Evolutionary conservation across 2,888 invertebrate genomes (phyloP).

Genomic region (Thymelicus acteon): DNA sequence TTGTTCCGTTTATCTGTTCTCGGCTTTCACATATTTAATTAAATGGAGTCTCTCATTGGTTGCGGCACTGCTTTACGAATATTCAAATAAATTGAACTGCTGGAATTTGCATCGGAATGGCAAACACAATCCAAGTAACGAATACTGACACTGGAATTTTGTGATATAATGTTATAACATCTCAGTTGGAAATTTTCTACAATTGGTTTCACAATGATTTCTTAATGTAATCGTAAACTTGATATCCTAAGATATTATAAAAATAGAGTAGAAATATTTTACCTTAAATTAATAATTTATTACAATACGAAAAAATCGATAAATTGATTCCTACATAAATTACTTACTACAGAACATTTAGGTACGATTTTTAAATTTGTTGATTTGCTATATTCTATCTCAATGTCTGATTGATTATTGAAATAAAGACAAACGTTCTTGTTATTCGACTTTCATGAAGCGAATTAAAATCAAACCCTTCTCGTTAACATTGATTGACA

Average conservation of each 20-base stretch:
- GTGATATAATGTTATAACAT: conserved; percentile 7
- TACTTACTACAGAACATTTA: too few relatives aligned
- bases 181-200: not conserved
- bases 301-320: too few relatives aligned
- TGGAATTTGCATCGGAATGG: conserved; percentile 63
- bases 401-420: too few relatives aligned
- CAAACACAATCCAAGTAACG: conserved; percentile 52
- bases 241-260: too few relatives aligned
- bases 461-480: conserved; percentile 12
- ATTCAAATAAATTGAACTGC: conserved; percentile 57
- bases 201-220: not conserved
- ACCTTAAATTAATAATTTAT: too few relatives aligned
- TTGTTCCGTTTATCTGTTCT: conserved; percentile 55
- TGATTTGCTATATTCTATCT: too few relatives aligned
- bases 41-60: conserved; percentile 52
- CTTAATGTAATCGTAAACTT: too few relatives aligned
- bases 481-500: conserved; percentile 21
- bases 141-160: conserved; percentile 20
- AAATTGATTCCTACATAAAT: too few relatives aligned
- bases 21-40: conserved; percentile 66
- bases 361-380: too few relatives aligned
- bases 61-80: conserved; percentile 59
- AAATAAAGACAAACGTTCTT: not conserved
- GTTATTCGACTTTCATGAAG: not conserved
- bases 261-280: too few relatives aligned